Base-by-base conservation (phyloP, 2,113 vertebrate species). In the Vulpes vulpes region DNA sequence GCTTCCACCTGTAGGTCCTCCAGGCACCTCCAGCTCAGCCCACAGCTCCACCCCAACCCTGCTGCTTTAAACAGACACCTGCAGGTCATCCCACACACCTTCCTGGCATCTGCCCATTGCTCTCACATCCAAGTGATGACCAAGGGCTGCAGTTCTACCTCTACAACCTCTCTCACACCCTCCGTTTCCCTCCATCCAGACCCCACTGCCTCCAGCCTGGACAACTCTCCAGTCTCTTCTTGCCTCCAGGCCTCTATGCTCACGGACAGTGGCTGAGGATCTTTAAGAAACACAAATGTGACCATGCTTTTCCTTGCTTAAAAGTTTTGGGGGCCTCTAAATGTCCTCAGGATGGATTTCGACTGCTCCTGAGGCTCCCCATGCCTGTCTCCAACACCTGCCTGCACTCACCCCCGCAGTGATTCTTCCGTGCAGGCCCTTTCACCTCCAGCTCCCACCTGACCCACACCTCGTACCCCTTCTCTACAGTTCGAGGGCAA, bases 281-380 rank as follows among this genome's bases (percentile, higher is more conserved):
- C 64, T 62, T 74, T 2, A 74, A 80, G 20, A 79, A 86, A 60
- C 6, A 20, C 59, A 83, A 60, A 62, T 3, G 43, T 27, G 14
- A 51, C 20, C 19, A 11, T 17, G 55, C 5, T n/a, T 59, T 15
- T n/a, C 80, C 43, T 49, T 2, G 12, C 3, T 82, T 30, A 62
- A 62, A 84, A 49, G 30, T 30, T n/a, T 65, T 25, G 38, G 53
- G 6, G 35, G 84, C 79, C 38, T 91, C 59, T 15, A 67, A 30
- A 35, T 79, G 27, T 82, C 87, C 87, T 76, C 23, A 22, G 89
- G 78, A 86, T n/a, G 38, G 55, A 95, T 60, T 73, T 23, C 32
- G 74, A 30, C 74, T 27, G 8, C 14, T 19, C 62, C 38, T 8
- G 51, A 32, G 25, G 51, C 43, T 19, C 17, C 23, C 23, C 59